Evolutionary conservation across 2,113 vertebrate genomes (phyloP), one percentile per base, ranked within the genome.

Genomic region (Takifugu bimaculatus): DNA sequence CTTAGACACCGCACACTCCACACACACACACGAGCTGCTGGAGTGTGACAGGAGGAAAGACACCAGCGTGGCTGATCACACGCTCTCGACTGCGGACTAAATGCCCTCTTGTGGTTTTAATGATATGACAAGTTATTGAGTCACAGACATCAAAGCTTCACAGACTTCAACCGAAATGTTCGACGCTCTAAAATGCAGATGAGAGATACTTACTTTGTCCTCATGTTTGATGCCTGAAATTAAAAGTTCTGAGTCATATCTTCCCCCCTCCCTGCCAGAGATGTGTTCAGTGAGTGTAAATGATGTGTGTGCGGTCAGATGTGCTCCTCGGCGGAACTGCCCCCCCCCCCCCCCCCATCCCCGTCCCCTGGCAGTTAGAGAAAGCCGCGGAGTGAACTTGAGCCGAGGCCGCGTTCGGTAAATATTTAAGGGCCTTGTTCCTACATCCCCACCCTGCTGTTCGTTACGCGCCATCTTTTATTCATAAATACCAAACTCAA

Each of bases 401-500:
- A 73, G 63, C 70, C 57, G 54, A 60, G 72, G 78, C 55, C 65
- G 52, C 68, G 78, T 84, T 85, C 77, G 74, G 81, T 89, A 88
- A 90, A 91, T 88, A 88, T 88, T 90, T 83, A 84, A 88, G 78
- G 44, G 44, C 45, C 72, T 83, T 89, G 86, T 87, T 89, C 82
- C 80, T 79, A 85, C 87, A 83, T 83, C 63, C 58, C 81, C 81
- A 74, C 84, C 80, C 51, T 20, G 65, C 83, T 86, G 85, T 88
- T 88, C 72, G 82, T 89, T 86, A 87, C 58, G 63, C 60, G 11
- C 65, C 70, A 92, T 92, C 63, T 89, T 91, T 92, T 90, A 92
- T 91, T 92, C 84, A 92, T 90, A 82, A 88, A 89, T 85, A 87
- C 81, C 87, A 81, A 81, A 73, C 74, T 75, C 80, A 89, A 89